phyloP scores from a whole-genome alignment of 2,797 vertebrate species.

The Sus cebifrons region DNA sequence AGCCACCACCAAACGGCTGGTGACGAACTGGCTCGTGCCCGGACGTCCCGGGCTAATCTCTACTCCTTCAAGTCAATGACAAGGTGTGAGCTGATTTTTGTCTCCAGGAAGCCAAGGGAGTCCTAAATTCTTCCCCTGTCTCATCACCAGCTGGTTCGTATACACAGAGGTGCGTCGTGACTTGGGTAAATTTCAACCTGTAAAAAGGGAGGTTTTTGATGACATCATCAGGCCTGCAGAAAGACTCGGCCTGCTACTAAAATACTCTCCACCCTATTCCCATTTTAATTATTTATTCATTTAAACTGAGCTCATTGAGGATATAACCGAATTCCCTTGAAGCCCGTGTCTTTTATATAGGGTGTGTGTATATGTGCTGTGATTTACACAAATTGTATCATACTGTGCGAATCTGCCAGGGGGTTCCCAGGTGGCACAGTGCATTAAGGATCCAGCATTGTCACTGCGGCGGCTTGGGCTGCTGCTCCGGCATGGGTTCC shows the following conservation, averaged over 20 bases:
- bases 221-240: background rate
- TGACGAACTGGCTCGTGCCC: fast-evolving
- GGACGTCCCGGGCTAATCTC: fast-evolving
- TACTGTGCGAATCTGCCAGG: background rate
- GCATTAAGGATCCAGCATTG: no score
- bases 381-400: fast-evolving
- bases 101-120: fast-evolving
- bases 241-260: background rate
- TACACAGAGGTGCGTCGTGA: fast-evolving
- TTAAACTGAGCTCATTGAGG: background rate
- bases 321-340: fast-evolving
- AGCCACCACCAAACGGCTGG: fast-evolving
- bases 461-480: no score
- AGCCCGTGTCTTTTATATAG: no score
- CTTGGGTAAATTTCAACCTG: background rate
- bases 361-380: no score
- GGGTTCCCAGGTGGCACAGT: no score
- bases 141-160: background rate
- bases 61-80: background rate
- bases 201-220: background rate
- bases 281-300: background rate
- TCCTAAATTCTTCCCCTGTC: fast-evolving
- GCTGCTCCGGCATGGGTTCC: no score
- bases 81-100: fast-evolving
- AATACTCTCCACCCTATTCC: background rate